Percentiles rank a stretch among this genome's conserved stretches.
Conservation (phyloP, 2,113 vertebrate genomes). For the Hipposideros armiger region DNA sequence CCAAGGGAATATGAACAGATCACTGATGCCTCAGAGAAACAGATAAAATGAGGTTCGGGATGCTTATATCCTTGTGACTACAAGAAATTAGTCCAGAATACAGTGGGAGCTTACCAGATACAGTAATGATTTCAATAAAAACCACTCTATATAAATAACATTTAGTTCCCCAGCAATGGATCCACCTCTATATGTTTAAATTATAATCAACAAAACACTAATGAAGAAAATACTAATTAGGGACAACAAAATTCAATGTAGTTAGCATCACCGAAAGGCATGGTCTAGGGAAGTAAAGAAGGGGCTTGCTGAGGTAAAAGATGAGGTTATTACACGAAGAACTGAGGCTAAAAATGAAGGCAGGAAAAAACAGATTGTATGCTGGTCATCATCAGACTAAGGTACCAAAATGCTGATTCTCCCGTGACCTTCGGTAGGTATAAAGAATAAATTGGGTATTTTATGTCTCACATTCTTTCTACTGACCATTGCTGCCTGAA, state of each 20-base stretch:
- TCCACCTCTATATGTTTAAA: background rate
- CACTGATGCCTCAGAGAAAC: background rate
- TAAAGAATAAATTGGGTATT: background rate
- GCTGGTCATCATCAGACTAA: background rate
- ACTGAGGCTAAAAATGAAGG: background rate
- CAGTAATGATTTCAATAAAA: background rate
- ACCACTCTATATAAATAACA: background rate
- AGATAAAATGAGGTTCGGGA: constrained; percentile 6
- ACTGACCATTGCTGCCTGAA: background rate
- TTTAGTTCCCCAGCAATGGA: background rate
- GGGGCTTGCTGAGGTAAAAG: background rate
- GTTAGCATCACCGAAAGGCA: background rate
- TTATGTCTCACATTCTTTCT: background rate
- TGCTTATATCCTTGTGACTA: background rate
- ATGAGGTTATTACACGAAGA: background rate
- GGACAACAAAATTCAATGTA: background rate
- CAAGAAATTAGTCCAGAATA: background rate
- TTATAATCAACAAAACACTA: background rate
- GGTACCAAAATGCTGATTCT: background rate
- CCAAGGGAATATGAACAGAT: background rate
- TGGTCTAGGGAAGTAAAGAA: background rate
- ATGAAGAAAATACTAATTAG: background rate
- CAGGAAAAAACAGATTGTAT: background rate
- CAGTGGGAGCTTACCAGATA: background rate
- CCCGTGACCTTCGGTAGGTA: background rate